Evolutionary conservation across 1,140 invertebrate species (phyloP), one percentile per base, ranked within the genome.

Genomic region (Trypoxylus dichotomus): DNA sequence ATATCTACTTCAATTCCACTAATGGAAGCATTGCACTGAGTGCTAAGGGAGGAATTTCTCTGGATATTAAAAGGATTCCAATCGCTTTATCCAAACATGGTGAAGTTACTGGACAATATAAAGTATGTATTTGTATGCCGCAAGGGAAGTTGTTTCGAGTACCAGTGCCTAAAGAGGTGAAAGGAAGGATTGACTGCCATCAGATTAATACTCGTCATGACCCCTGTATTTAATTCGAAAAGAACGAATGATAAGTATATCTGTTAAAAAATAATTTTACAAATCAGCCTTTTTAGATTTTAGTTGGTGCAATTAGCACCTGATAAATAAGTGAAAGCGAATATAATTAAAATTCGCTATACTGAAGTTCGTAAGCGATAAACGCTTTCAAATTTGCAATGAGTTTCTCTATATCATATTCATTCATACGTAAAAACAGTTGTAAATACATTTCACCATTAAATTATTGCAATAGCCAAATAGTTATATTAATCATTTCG

Each of bases 51-150:
- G 93, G 93, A 0, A 89, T 95, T 0, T 91, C 88, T 47, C 87
- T 96, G 0, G 92, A 96, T 83, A 89, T 93, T 0, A 90, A 92
- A 79, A 91, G 90, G 77, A 89, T 96, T 63, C 94, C 94, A 0
- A 89, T 94, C 37, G 92, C 88, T 0, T 83, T 88, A 6, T 88
- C 90, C 0, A 84, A 88, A 1, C 87, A 87, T 75, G 85, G 83
- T 2, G 86, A 88, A 68, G 82, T 88, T 77, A 83, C 85, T 80
- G 82, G 86, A 0, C 94, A 96, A 83, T 96, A 92, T 83, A 96
- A 96, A 87, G 88, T 97, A 2, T 97, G 95, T 79, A 91, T 96
- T 1, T 96, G 95, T 83, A 96, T 96, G 94, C 94, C 95, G 0
- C 89, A 92, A 78, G 95, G 95, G 0, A 94, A 93, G 82, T 84